A percentile compares a stretch with the other conserved stretches of the same genome.
Conservation (phyloP, 2,797 vertebrate genomes). For the Poeciliopsis turneri region DNA sequence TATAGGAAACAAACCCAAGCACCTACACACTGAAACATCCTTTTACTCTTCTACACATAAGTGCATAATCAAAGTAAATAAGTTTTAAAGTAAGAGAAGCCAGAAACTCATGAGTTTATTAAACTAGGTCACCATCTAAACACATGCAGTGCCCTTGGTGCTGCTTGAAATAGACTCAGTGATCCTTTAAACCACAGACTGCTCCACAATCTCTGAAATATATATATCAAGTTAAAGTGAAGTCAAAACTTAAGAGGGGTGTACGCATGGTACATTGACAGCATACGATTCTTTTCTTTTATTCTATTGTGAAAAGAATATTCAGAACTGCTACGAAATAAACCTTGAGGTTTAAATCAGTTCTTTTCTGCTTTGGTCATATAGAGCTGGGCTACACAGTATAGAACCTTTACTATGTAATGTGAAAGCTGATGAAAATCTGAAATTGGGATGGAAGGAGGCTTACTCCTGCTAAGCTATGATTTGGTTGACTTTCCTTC, state of each 20-base stretch:
- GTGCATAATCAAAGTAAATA: constrained; percentile 69
- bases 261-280: constrained; percentile 14
- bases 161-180: constrained; percentile 80
- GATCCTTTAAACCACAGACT: constrained; percentile 75
- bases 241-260: constrained; percentile 41
- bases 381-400: constrained; percentile 52
- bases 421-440: constrained; percentile 65
- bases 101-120: constrained; percentile 74
- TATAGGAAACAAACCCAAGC: constrained; percentile 31
- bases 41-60: constrained; percentile 41
- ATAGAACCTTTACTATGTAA: constrained; percentile 41
- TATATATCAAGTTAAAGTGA: constrained; percentile 46
- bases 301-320: constrained; percentile 15
- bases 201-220: constrained; percentile 68
- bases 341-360: background rate
- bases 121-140: constrained; percentile 83
- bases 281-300: background rate
- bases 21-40: constrained; percentile 15
- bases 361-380: constrained; percentile 12
- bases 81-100: constrained; percentile 67
- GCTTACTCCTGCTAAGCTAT: constrained; percentile 65
- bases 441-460: constrained; percentile 61
- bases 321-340: constrained; percentile 4
- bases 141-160: constrained; percentile 80
- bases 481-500: constrained; percentile 68